phyloP scores from a whole-genome alignment of 2,888 invertebrate genomes.

The Hipparchia sbordonii region DNA sequence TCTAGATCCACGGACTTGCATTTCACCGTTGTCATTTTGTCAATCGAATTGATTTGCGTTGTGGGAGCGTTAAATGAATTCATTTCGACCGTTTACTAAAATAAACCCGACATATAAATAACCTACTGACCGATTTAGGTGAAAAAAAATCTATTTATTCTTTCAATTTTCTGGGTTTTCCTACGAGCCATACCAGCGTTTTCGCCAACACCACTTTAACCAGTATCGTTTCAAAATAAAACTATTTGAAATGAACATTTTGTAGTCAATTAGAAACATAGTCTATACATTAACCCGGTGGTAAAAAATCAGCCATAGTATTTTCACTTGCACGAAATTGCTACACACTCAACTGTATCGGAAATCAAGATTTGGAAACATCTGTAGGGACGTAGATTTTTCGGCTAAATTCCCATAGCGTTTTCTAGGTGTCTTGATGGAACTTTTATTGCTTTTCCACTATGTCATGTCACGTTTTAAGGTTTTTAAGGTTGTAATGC shows the following conservation, averaged over 20 bases:
- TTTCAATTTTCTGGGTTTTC: conserved; percentile 20
- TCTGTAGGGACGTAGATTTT: background rate
- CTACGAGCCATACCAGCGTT: conserved; percentile 61
- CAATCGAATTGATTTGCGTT: conserved; percentile 75
- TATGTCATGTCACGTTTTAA: conserved; percentile 50
- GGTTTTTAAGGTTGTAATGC: conserved; percentile 49
- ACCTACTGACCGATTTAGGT: background rate
- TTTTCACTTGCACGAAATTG: conserved; percentile 27
- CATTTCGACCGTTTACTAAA: conserved; percentile 56
- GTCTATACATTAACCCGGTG: conserved; percentile 62
- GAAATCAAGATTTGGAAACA: conserved; percentile 21
- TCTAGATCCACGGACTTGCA: conserved; percentile 91
- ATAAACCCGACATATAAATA: conserved; percentile 46
- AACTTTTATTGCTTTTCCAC: conserved; percentile 46
- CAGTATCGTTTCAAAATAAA: conserved; percentile 63
- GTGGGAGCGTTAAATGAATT: conserved; percentile 78
- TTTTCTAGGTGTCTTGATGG: conserved; percentile 34
- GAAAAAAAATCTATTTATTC: conserved; percentile 4
- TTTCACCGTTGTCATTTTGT: conserved; percentile 78
- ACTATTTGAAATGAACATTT: conserved; percentile 61
- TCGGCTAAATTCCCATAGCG: conserved; percentile 23
- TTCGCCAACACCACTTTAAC: conserved; percentile 78
- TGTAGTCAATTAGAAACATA: conserved; percentile 59
- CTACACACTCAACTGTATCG: conserved; percentile 28
- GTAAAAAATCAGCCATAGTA: conserved; percentile 66